phyloP scores from a whole-genome alignment of 2,113 vertebrate genomes.

The Serilophus lunatus region DNA sequence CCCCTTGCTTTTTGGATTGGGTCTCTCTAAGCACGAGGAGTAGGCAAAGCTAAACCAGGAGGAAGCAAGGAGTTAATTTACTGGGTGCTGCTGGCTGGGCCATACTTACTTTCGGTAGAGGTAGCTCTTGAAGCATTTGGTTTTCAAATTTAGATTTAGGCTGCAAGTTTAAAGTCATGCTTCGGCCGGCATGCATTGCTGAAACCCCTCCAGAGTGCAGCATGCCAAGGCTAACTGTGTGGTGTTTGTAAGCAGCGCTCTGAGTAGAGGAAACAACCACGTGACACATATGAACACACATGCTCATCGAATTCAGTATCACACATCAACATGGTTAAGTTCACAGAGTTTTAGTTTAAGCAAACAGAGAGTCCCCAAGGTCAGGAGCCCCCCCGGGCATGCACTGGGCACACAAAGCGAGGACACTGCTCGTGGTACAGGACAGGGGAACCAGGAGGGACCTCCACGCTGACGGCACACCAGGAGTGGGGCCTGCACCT shows the following conservation, averaged over 20 bases:
- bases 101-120: constrained; percentile 85
- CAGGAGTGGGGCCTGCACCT: not conserved
- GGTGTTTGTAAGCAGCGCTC: constrained; percentile 99
- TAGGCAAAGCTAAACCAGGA: constrained; percentile 61
- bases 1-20: constrained; percentile 37
- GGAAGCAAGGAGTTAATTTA: constrained; percentile 62
- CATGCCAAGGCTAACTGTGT: constrained; percentile 99
- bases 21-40: constrained; percentile 32
- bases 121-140: constrained; percentile 94
- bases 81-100: constrained; percentile 60
- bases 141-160: constrained; percentile 98
- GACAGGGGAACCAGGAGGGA: constrained; percentile 69
- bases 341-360: constrained; percentile 85
- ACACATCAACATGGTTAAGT: constrained; percentile 84
- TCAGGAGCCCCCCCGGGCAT: constrained; percentile 69
- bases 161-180: constrained; percentile 99
- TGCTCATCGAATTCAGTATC: constrained; percentile 74
- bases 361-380: constrained; percentile 77
- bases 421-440: constrained; percentile 75
- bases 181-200: constrained; percentile 94
- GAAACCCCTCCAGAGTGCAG: constrained; percentile 96
- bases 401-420: constrained; percentile 74
- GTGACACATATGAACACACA: constrained; percentile 90
- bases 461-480: constrained; percentile 72
- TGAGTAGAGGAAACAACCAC: constrained; percentile 99